Conservation (phyloP, 64 coral and sea anemone genomes). For the Astreopora myriophthalma region DNA sequence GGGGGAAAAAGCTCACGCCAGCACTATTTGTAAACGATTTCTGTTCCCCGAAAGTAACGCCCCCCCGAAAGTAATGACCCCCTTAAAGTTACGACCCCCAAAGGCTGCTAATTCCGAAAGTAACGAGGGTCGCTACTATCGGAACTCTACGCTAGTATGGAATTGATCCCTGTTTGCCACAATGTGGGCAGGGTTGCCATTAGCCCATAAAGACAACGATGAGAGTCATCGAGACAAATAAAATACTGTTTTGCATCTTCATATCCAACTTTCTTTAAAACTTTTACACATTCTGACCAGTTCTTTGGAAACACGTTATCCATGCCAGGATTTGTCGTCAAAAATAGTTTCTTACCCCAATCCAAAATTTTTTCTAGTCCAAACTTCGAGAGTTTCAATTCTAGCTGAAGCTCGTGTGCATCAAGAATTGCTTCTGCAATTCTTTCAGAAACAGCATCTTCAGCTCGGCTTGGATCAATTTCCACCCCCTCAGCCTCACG, state of each 20-base stretch:
- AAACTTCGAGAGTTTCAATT: neutral
- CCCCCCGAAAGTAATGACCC: neutral
- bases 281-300: neutral
- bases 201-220: neutral
- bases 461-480: neutral
- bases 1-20: neutral
- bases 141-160: neutral
- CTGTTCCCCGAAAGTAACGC: conserved; percentile 1
- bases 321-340: neutral
- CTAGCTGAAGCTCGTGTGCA: neutral
- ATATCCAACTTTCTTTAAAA: neutral
- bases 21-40: conserved; percentile 15
- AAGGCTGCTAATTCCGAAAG: conserved; percentile 1
- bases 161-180: no score
- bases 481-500: neutral
- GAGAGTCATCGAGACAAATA: neutral
- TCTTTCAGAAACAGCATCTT: neutral
- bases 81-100: no score
- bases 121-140: neutral
- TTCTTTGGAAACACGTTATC: neutral
- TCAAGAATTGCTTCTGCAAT: neutral
- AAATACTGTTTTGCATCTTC: neutral
- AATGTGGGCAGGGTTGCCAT: no score
- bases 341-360: conserved; percentile 3
- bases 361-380: neutral